Conservation (phyloP, 2,797 vertebrate genomes). For the Sylvilagus floridanus region DNA sequence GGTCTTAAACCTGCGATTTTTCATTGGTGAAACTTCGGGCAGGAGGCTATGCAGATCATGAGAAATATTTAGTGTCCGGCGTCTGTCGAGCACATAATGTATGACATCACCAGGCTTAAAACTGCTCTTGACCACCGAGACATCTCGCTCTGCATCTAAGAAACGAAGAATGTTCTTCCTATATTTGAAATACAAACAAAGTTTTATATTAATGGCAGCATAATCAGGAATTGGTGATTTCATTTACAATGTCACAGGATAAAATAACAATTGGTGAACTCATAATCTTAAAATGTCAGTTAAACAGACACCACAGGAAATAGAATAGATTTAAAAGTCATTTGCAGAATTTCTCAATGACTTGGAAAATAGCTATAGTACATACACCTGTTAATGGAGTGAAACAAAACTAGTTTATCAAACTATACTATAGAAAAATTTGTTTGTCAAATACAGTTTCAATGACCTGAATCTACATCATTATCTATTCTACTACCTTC, state of each 20-base stretch:
- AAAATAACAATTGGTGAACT: not conserved
- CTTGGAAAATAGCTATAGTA: not conserved
- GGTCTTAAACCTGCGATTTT: constrained; percentile 92
- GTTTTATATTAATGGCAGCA: rapidly evolving
- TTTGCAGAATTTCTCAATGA: not conserved
- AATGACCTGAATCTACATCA: not conserved
- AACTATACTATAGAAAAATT: constrained; percentile 5
- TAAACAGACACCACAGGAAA: not conserved
- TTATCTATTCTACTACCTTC: not conserved
- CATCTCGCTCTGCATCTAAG: constrained; percentile 93
- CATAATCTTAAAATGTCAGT: not conserved
- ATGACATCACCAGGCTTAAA: constrained; percentile 94
- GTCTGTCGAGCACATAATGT: constrained; percentile 93
- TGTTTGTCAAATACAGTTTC: not conserved
- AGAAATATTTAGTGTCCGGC: constrained; percentile 92
- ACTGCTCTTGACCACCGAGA: constrained; percentile 93
- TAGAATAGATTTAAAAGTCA: not conserved
- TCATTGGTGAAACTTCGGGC: constrained; percentile 93
- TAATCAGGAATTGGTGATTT: not conserved
- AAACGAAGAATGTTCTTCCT: constrained; percentile 94
- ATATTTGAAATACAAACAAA: constrained; percentile 67
- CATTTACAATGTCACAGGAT: not conserved
- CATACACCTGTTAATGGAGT: not conserved
- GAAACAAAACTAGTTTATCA: not conserved
- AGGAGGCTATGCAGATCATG: constrained; percentile 92